phyloP scores from a whole-genome alignment of 2,113 vertebrate genomes.

The Coreoperca whiteheadi region DNA sequence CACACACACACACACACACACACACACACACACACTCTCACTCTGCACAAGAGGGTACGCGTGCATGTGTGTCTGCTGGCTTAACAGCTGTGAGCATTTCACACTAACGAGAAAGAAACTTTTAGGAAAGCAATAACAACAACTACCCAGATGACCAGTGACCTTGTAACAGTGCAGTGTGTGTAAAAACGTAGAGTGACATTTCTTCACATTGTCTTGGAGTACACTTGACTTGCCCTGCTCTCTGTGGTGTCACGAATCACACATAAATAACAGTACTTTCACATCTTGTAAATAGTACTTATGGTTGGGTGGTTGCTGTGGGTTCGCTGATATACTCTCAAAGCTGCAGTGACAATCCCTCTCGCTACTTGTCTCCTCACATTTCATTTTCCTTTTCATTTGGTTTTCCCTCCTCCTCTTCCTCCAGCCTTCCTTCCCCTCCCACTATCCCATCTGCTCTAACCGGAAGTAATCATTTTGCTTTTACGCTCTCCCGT shows the following conservation, averaged over 20 bases:
- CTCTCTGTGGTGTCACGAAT: slow-evolving; percentile 29
- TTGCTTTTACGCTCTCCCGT: slow-evolving; percentile 19
- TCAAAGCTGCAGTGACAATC: slow-evolving; percentile 27
- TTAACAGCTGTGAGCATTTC: slow-evolving; percentile 14
- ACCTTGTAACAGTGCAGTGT: slow-evolving; percentile 28
- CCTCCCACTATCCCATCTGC: slow-evolving; percentile 39
- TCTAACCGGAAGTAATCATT: slow-evolving; percentile 43
- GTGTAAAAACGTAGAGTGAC: slow-evolving; percentile 15
- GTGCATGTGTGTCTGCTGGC: slow-evolving; percentile 4
- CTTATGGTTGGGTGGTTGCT: slow-evolving; percentile 26
- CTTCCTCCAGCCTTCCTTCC: slow-evolving; percentile 4
- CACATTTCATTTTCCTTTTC: slow-evolving; percentile 60
- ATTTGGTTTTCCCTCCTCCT: slow-evolving; percentile 31
- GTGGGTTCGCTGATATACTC: slow-evolving; percentile 12
- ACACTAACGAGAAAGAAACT: slow-evolving; percentile 18
- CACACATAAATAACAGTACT: slow-evolving; percentile 42
- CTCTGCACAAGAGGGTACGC: neutral
- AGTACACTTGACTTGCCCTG: slow-evolving; percentile 53
- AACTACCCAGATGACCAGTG: slow-evolving; percentile 16
- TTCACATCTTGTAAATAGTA: slow-evolving; percentile 50
- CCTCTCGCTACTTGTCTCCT: slow-evolving; percentile 48
- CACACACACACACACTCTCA: neutral
- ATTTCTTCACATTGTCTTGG: slow-evolving; percentile 41
- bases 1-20: neutral
- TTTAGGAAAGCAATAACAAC: slow-evolving; percentile 18